Conservation (phyloP, 2,797 vertebrate genomes). For the Picus viridis region DNA sequence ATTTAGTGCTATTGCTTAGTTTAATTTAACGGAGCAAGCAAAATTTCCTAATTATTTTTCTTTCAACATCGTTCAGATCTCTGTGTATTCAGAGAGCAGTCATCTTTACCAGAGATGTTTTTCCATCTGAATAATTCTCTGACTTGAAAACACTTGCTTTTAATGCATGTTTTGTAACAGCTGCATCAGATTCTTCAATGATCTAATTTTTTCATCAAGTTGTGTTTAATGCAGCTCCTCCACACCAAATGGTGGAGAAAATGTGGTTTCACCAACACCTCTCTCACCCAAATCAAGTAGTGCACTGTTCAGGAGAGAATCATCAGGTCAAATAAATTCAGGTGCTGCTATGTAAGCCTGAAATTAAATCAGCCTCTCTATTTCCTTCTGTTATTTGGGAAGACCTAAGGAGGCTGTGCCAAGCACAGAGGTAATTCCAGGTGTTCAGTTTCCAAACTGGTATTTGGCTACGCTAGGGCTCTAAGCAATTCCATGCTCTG, state of each 20-base stretch:
- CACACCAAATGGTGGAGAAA: not conserved
- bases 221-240: fast-evolving
- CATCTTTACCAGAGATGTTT: not conserved
- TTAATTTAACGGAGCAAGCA: not conserved
- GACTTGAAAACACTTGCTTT: not conserved
- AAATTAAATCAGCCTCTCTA: not conserved
- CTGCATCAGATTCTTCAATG: not conserved
- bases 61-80: not conserved
- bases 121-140: not conserved
- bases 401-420: not conserved
- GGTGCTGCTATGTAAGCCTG: not conserved
- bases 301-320: not conserved
- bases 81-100: not conserved
- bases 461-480: not conserved
- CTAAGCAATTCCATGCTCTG: not conserved
- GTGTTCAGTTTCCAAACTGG: not conserved
- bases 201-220: not conserved
- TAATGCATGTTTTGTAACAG: not conserved
- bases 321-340: not conserved
- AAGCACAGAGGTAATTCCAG: not conserved
- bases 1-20: not conserved
- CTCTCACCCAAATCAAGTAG: fast-evolving
- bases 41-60: not conserved
- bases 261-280: not conserved
- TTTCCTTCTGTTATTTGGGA: not conserved